Evolutionary conservation across 2,113 vertebrate species (phyloP).

Genomic region (Urocynchramus pylzowi): DNA sequence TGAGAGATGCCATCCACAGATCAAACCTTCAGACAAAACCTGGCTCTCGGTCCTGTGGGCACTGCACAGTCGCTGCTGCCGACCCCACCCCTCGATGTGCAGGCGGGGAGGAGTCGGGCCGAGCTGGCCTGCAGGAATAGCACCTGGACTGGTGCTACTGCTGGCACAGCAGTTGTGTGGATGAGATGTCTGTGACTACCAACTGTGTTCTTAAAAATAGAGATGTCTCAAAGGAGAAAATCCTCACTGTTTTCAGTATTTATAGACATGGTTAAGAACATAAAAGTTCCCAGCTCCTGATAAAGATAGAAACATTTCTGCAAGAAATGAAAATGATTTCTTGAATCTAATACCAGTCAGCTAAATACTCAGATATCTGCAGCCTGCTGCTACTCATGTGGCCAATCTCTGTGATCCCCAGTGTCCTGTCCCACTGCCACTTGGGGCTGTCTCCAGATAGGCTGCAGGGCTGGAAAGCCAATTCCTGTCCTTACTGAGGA

Average conservation of each 20-base stretch:
- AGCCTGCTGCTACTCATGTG: accelerated
- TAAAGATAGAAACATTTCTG: conserved; percentile 10
- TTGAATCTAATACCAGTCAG: neutral
- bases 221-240: neutral
- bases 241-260: neutral
- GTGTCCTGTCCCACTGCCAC: neutral
- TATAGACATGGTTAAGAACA: neutral
- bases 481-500: neutral
- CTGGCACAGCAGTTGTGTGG: neutral
- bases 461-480: neutral
- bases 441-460: neutral
- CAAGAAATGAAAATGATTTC: neutral
- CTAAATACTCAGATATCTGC: neutral
- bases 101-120: neutral
- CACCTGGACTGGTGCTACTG: neutral
- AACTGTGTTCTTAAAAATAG: conserved; percentile 8
- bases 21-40: neutral
- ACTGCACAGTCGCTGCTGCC: accelerated
- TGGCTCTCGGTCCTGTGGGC: accelerated
- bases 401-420: neutral
- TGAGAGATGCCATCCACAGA: neutral
- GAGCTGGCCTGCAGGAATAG: neutral
- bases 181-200: neutral
- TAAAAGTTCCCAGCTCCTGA: neutral
- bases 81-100: neutral